Evolutionary conservation across 2,113 vertebrate genomes (phyloP), one percentile per base, ranked within the genome.

Genomic region (Dinomys branickii): DNA sequence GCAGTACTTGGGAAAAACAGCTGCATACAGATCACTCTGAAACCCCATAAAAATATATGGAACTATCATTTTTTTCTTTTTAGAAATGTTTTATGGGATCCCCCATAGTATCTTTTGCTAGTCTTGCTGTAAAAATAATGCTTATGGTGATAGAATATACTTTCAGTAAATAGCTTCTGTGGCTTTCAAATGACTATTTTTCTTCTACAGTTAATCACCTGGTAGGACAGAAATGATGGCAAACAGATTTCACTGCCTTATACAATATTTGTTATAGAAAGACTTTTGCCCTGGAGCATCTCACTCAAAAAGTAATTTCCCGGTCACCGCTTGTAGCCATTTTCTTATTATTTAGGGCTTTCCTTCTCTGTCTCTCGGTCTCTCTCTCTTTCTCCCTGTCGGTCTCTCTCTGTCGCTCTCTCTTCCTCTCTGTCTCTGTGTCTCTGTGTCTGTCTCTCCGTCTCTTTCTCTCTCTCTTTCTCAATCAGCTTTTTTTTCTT

Each of bases 101-200:
- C 85, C 93, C 93, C 56, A 96, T 94, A 96, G 92, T 96, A 96
- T 94, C 90, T 98, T 97, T 94, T 88, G 78, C 88, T 95, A 96
- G 94, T 89, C 77, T 95, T 94, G 87, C 85, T 96, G 71, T 97
- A 97, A 97, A 97, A 97, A 94, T 97, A 98, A 98, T 98, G 95
- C 92, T 98, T 97, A 97, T 96, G 85, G 73, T 98, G 98, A 97
- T 94, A 95, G 95, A 97, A 95, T 97, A 97, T 96, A 95, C 95
- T 97, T 98, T 95, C 58, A 94, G 96, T 96, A 97, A 97, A 97
- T 89, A 97, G 92, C 92, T 97, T 97, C 90, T 80, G 82, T 96
- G 94, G 82, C 92, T 96, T 97, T 97, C 92, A 97, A 92, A 95
- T 96, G 91, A 89, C 92, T 77, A 28, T 90, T 98, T 96, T 96